Evolutionary conservation across 2,888 invertebrate genomes (phyloP), one percentile per base, ranked within the genome.

Genomic region (Hydriomena furcata): DNA sequence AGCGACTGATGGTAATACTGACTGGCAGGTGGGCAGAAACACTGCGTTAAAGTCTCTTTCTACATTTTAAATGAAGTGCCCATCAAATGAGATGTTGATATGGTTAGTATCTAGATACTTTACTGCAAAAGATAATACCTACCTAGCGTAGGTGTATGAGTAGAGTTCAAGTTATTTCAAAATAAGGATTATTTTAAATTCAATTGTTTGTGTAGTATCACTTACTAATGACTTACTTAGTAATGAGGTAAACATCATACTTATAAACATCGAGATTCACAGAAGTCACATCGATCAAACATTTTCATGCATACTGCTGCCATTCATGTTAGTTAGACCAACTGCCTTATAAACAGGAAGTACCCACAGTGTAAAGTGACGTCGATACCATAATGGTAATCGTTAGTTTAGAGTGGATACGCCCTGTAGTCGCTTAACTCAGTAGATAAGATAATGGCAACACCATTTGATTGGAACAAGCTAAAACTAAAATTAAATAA

Each of bases 221-320:
- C n/a, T n/a, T n/a, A n/a, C n/a, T n/a, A n/a, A n/a, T n/a, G n/a
- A n/a, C n/a, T n/a, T n/a, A 4, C 4, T 3, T 17, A 17, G 17
- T 17, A 17, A 17, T 17, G 17, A 17, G 28, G 11, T 28, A 17
- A 17, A 11, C 11, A 6, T 11, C 5, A 17, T 6, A 38, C 10
- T 27, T 28, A 43, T 2, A 35, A 24, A 52, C 46, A 46, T 37
- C 27, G 27, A 52, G 37, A 52, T 46, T 28, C 27, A 25, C 6
- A 20, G 57, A 59, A 34, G 55, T 59, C 55, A 30, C 54, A 45
- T 36, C 36, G 53, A 69, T 60, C 52, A 52, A 54, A 42, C 47
- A 52, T 25, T 31, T 42, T 13, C 55, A 55, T 55, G 52, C 52
- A 55, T 43, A 28, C 17, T 13, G 37, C 31, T 25, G 28, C 37